Conservation (phyloP, 1,140 invertebrate genomes). For the Teleogryllus occipitalis region DNA sequence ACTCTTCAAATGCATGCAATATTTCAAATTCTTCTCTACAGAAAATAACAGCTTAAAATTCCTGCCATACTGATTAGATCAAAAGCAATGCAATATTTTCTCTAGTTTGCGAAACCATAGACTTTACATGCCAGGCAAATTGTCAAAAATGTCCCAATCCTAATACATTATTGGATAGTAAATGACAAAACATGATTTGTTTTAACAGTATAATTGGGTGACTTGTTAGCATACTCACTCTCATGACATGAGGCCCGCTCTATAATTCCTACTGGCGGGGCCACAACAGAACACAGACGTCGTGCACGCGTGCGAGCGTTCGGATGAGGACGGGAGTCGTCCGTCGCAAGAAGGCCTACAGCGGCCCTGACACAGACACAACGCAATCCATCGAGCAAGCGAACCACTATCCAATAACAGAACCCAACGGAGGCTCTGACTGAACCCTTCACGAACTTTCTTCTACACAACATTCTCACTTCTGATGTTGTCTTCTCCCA, state of each 20-base stretch:
- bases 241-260: neutral
- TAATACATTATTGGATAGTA: neutral
- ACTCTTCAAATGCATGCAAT: no score
- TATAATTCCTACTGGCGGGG: neutral
- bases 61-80: neutral
- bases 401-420: neutral
- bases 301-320: neutral
- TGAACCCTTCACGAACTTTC: neutral
- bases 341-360: constrained; percentile 2
- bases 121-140: neutral
- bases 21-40: no score
- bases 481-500: neutral
- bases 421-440: neutral
- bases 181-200: neutral
- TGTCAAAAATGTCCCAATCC: neutral
- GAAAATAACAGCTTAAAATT: no score
- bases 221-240: constrained; percentile 4
- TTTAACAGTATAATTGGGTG: constrained; percentile 2
- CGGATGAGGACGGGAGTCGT: neutral
- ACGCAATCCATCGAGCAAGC: neutral
- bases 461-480: neutral
- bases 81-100: neutral
- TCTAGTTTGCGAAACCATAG: neutral
- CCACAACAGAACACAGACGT: neutral
- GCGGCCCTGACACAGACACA: constrained; percentile 2